Percentiles rank a stretch among this genome's conserved stretches.
These are phyloP conservation scores for Rhagium mordax DNA, from an alignment of 2,888 invertebrate genomes.

Conservation along the genomic window DNA sequence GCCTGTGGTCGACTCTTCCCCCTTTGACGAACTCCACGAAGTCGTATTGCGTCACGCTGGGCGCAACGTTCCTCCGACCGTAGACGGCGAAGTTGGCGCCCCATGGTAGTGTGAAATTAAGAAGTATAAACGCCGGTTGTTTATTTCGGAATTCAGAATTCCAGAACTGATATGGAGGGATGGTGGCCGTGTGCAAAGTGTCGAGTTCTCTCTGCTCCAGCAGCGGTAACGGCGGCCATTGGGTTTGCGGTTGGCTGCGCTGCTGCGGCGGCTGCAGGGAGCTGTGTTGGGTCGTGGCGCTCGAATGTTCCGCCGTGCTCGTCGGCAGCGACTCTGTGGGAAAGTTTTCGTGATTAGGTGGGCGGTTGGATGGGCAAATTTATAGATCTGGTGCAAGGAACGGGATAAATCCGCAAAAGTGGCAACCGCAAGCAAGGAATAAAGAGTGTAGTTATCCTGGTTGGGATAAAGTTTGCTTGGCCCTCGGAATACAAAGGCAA, in stretches of 20 bases:
- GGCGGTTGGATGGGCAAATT: neutral
- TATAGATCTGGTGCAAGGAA: neutral
- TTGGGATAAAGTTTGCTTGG: too few species aligned
- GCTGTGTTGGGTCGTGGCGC: constrained; percentile 72
- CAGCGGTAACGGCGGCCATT: constrained; percentile 79
- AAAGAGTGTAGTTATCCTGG: too few species aligned
- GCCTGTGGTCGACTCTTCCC: constrained; percentile 84
- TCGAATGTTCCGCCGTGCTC: constrained; percentile 80
- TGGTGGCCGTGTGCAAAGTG: constrained; percentile 86
- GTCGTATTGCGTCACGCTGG: constrained; percentile 97
- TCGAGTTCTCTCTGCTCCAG: constrained; percentile 89
- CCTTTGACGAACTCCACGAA: constrained; percentile 95
- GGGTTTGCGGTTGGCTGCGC: constrained; percentile 69
- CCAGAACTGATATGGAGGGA: constrained; percentile 95
- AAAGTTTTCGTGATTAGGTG: constrained; percentile 2
- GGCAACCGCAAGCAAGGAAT: neutral
- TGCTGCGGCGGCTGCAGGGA: constrained; percentile 80
- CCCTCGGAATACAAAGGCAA: too few species aligned
- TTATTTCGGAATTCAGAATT: constrained; percentile 93
- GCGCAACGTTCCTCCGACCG: constrained; percentile 94
- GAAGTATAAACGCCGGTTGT: constrained; percentile 85
- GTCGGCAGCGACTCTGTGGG: constrained; percentile 81
- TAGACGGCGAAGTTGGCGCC: constrained; percentile 96
- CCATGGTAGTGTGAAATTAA: constrained; percentile 91
- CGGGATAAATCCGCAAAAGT: neutral